phyloP scores from a whole-genome alignment of 2,797 vertebrate species.

The Urocyon cinereoargenteus region DNA sequence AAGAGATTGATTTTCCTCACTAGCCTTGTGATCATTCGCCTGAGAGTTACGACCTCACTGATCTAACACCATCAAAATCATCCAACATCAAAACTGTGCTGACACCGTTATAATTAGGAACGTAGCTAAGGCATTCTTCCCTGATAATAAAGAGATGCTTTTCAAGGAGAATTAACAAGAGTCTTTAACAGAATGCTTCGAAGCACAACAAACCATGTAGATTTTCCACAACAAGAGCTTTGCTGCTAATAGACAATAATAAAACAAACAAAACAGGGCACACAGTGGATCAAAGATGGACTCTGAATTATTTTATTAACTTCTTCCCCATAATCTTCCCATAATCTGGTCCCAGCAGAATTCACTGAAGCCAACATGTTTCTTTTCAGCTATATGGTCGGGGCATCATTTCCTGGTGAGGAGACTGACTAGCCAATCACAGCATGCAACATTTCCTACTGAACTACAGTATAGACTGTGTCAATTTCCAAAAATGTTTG shows the following conservation, averaged over 20 bases:
- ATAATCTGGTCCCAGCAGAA: neutral
- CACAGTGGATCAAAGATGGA: neutral
- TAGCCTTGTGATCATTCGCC: neutral
- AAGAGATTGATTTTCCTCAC: neutral
- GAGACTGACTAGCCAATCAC: neutral
- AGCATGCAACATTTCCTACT: neutral
- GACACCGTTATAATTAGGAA: neutral
- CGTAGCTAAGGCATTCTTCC: neutral
- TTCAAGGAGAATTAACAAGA: neutral
- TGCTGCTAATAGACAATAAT: neutral
- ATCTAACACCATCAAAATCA: neutral
- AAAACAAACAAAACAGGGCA: neutral
- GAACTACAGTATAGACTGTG: too few species aligned
- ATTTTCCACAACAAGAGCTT: neutral
- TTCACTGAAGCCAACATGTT: neutral
- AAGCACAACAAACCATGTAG: neutral
- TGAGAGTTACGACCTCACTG: neutral
- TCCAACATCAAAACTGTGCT: neutral
- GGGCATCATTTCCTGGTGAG: neutral
- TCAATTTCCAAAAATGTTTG: neutral
- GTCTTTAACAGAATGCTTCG: neutral
- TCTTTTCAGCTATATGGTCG: neutral
- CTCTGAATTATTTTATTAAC: neutral
- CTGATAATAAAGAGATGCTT: neutral
- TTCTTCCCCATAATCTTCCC: neutral